These are phyloP conservation scores for Pterostichus niger DNA, from an alignment of 2,888 invertebrate genomes.

Conservation along the genomic window DNA sequence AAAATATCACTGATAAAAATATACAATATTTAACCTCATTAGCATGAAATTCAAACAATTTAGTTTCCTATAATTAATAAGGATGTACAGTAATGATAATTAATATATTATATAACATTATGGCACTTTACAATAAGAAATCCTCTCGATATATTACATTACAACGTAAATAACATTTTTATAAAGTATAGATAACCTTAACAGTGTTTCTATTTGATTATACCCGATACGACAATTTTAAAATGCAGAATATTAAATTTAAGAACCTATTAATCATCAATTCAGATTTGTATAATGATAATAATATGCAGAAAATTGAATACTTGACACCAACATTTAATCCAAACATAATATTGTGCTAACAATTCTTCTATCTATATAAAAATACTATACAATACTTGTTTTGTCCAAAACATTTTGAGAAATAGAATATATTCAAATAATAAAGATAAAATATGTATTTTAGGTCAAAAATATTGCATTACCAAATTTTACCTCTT, in stretches of 20 bases:
- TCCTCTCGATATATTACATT: not conserved
- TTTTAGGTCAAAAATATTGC: slow-evolving; percentile 41
- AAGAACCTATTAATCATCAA: not conserved
- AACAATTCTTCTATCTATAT: not conserved
- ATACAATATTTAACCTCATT: slow-evolving; percentile 25
- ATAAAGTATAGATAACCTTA: slow-evolving; percentile 11
- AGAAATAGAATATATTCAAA: not conserved
- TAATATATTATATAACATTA: slow-evolving; percentile 26
- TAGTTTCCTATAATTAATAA: slow-evolving; percentile 8
- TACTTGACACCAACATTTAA: slow-evolving; percentile 24
- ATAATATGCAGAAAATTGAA: slow-evolving; percentile 44
- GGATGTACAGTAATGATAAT: slow-evolving; percentile 22
- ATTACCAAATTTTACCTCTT: slow-evolving; percentile 19
- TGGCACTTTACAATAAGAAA: not conserved
- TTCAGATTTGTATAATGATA: slow-evolving; percentile 33
- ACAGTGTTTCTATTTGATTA: slow-evolving; percentile 4
- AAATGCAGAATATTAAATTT: slow-evolving; percentile 11
- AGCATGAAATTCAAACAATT: slow-evolving; percentile 7
- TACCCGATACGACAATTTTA: slow-evolving; percentile 7
- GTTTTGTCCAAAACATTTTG: not conserved
- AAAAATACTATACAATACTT: not conserved
- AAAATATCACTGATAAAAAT: slow-evolving; percentile 13
- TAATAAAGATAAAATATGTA: not conserved
- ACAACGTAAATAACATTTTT: slow-evolving; percentile 21
- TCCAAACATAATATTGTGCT: not conserved